Evolutionary conservation across 2,888 invertebrate species (phyloP).

Genomic region (Erannis defoliaria): DNA sequence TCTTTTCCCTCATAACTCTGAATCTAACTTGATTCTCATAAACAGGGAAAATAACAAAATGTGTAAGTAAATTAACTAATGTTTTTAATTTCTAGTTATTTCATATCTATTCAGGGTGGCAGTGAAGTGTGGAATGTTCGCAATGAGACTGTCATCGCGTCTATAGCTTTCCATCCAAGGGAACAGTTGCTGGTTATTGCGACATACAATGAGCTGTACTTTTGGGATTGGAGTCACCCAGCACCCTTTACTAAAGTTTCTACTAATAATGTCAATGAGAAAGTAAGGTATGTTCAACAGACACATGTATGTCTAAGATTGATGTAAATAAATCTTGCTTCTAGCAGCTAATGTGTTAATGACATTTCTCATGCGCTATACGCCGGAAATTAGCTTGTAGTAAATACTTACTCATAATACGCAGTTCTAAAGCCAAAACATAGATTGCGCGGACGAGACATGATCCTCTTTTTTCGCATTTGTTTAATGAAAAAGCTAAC

Average conservation of each 20-base stretch:
- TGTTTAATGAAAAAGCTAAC: no score
- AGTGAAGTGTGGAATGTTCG: slow-evolving; percentile 94
- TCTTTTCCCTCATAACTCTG: background rate
- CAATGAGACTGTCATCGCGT: slow-evolving; percentile 92
- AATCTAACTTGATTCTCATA: background rate
- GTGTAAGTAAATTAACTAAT: background rate
- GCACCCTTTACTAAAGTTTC: slow-evolving; percentile 91
- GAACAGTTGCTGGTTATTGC: slow-evolving; percentile 94
- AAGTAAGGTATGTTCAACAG: slow-evolving; percentile 88
- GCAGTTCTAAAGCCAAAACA: no score
- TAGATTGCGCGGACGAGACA: no score
- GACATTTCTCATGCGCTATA: no score
- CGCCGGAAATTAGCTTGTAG: no score
- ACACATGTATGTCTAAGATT: no score
- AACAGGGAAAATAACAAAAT: background rate
- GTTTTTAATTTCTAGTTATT: slow-evolving; percentile 7
- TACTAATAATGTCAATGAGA: slow-evolving; percentile 92
- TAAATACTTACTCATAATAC: no score
- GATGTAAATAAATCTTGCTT: no score
- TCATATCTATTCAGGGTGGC: slow-evolving; percentile 88
- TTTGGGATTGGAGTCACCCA: slow-evolving; percentile 95
- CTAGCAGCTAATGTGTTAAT: background rate
- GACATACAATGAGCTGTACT: slow-evolving; percentile 93
- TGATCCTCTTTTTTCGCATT: no score
- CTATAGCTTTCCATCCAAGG: slow-evolving; percentile 94